Percentiles rank a stretch among this genome's conserved stretches.
Conservation (phyloP, 2,113 vertebrate species). For the Rhinichthys klamathensis region DNA sequence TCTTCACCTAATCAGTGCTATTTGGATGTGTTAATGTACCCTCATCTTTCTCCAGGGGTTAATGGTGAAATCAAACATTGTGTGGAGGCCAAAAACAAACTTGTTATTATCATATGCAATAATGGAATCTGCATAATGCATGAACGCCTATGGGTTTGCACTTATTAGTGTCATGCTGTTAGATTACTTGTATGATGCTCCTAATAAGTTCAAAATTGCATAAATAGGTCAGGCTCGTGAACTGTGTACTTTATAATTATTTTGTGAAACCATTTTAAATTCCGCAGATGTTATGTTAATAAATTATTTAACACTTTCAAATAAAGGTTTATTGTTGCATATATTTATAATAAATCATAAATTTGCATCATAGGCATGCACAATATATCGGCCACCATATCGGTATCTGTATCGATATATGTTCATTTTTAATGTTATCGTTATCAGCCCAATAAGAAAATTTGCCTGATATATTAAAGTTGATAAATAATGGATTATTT, state of each 20-base stretch:
- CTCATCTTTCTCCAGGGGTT: conserved; percentile 46
- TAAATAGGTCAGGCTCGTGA: not conserved
- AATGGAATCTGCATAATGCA: not conserved
- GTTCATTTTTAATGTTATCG: too few relatives aligned
- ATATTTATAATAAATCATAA: not conserved
- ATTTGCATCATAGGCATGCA: not conserved
- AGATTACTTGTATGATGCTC: not conserved
- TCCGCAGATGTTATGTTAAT: not conserved
- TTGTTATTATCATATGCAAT: conserved; percentile 34
- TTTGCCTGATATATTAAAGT: too few relatives aligned
- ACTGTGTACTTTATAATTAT: not conserved
- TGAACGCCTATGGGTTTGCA: conserved; percentile 2
- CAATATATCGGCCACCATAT: too few relatives aligned
- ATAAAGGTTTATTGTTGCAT: not conserved
- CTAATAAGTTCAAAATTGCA: not conserved
- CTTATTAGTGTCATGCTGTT: conserved; percentile 16
- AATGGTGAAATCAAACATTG: conserved; percentile 60
- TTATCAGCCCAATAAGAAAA: too few relatives aligned
- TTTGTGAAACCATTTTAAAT: conserved; percentile 21
- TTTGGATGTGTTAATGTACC: conserved; percentile 58
- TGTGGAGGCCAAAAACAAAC: conserved; percentile 30
- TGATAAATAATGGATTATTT: too few relatives aligned
- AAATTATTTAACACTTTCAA: not conserved
- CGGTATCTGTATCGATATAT: too few relatives aligned
- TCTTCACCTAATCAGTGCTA: conserved; percentile 54